phyloP scores from a whole-genome alignment of 2,797 vertebrate genomes.

The Gymnoscopelus braueri region DNA sequence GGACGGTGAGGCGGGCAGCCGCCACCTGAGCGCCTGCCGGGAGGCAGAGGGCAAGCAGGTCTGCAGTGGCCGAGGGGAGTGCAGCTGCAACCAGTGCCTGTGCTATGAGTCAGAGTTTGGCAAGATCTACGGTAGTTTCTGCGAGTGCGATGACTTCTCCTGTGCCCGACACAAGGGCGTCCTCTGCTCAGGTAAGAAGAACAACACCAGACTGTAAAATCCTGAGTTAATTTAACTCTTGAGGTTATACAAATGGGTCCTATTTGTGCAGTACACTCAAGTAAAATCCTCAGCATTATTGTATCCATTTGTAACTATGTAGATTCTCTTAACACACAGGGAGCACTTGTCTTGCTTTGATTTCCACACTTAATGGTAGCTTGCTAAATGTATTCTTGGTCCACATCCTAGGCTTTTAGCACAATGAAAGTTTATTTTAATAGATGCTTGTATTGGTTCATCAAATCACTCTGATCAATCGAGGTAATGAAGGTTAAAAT shows the following conservation, averaged over 20 bases:
- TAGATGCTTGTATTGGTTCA: not conserved
- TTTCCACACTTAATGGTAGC: not conserved
- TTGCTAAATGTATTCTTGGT: not conserved
- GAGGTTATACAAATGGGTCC: too few species aligned
- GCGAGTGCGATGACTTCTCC: conserved; percentile 97
- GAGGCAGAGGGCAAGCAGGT: conserved; percentile 92
- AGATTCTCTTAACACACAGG: too few species aligned
- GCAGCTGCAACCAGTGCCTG: conserved; percentile 95
- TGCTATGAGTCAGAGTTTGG: conserved; percentile 97
- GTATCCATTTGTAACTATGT: too few species aligned
- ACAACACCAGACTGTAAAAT: not conserved
- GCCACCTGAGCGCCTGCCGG: conserved; percentile 86
- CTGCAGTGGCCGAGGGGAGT: conserved; percentile 94
- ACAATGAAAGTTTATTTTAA: not conserved
- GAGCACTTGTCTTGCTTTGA: not conserved
- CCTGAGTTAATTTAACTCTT: too few species aligned
- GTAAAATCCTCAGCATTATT: not conserved
- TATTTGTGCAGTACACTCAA: not conserved
- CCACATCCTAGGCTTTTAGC: not conserved
- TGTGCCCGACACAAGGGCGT: conserved; percentile 95
- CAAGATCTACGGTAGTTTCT: conserved; percentile 97
- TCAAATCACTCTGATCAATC: not conserved
- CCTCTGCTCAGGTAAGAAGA: conserved; percentile 92
- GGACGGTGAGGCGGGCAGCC: conserved; percentile 84
- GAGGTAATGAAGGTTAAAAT: conserved; percentile 16